Percentiles rank a stretch among this genome's conserved stretches.
Evolutionary conservation across 2,888 invertebrate species (phyloP).

Genomic region (Tetramorium bicarinatum): DNA sequence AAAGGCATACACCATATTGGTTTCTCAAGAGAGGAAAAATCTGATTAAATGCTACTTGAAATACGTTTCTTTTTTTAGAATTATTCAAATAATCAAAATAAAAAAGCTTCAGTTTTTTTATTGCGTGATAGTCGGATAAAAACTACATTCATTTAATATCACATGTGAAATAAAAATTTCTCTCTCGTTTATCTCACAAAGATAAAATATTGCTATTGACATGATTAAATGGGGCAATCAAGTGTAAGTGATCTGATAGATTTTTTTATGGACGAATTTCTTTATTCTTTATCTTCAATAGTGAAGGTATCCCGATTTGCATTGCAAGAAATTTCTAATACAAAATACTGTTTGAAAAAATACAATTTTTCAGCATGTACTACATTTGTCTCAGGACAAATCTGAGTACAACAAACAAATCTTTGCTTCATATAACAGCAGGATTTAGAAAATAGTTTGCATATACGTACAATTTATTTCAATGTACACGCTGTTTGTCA

Average conservation of each 20-base stretch:
- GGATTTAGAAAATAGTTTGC: constrained; percentile 6
- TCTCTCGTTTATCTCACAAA: not conserved
- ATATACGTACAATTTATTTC: constrained; percentile 10
- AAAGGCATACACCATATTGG: not conserved
- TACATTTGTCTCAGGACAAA: not conserved
- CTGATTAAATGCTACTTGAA: not conserved
- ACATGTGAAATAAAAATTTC: not conserved
- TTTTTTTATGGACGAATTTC: not conserved
- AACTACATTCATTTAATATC: not conserved
- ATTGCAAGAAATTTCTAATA: not conserved
- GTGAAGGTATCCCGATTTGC: not conserved
- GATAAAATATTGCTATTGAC: not conserved
- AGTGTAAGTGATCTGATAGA: not conserved
- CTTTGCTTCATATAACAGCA: not conserved
- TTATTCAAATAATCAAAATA: not conserved
- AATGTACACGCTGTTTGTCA: constrained; percentile 34
- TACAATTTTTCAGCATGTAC: not conserved
- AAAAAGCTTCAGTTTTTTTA: not conserved
- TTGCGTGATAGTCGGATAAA: not conserved
- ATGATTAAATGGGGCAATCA: constrained; percentile 11
- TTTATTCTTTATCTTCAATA: not conserved
- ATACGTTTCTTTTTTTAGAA: not conserved
- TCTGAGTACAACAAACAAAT: not conserved
- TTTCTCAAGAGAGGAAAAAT: not conserved
- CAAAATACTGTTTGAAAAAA: not conserved